phyloP scores from a whole-genome alignment of 2,113 vertebrate genomes.

The Phylloscopus whistleri region DNA sequence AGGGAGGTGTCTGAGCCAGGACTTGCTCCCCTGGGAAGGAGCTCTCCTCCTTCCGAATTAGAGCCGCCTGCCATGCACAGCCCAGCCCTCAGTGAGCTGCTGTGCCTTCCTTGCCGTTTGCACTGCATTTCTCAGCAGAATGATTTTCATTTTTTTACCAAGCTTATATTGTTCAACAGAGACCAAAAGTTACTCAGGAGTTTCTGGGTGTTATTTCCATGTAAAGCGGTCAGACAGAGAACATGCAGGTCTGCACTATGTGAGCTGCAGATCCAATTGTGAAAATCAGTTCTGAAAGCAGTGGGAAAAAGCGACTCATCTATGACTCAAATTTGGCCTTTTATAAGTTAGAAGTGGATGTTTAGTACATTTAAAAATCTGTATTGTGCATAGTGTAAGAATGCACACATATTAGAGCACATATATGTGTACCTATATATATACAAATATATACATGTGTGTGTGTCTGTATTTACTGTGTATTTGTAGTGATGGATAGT shows the following conservation, averaged over 20 bases:
- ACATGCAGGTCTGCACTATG: not conserved
- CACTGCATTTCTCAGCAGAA: not conserved
- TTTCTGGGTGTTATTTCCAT: not conserved
- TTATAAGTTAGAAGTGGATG: not conserved
- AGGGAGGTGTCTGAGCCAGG: not conserved
- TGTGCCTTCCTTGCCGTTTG: not conserved
- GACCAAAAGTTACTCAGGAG: not conserved
- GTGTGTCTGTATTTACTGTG: not conserved
- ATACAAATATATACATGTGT: not conserved
- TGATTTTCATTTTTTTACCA: not conserved
- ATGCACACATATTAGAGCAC: not conserved
- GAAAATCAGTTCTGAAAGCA: not conserved
- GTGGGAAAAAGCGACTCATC: not conserved
- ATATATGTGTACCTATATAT: not conserved
- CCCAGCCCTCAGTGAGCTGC: not conserved
- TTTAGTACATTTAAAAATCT: not conserved
- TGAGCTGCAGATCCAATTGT: not conserved
- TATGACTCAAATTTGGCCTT: not conserved
- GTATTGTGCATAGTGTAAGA: not conserved
- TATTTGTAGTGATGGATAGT: not conserved
- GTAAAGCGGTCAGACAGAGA: not conserved
- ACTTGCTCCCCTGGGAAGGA: not conserved
- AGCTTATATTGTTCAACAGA: not conserved
- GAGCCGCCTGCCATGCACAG: fast-evolving
- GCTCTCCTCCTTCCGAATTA: fast-evolving